Percentiles rank a stretch among this genome's conserved stretches.
phyloP scores from a whole-genome alignment of 2,888 invertebrate genomes.

The Alloplasta piceator region DNA sequence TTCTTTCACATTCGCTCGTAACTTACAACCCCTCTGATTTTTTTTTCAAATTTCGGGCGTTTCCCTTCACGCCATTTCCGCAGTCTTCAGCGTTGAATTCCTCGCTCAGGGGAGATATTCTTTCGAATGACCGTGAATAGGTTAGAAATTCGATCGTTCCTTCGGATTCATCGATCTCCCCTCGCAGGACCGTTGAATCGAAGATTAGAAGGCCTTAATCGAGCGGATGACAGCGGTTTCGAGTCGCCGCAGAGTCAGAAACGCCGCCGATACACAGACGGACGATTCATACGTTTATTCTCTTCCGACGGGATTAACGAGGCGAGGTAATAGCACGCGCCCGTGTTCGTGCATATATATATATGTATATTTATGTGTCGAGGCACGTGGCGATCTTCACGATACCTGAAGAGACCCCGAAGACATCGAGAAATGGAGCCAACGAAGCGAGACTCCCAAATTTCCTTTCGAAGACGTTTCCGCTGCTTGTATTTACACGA shows the following conservation, averaged over 20 bases:
- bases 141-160: too few species aligned
- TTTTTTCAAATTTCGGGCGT: too few species aligned
- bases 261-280: constrained; percentile 1
- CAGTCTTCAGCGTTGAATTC: too few species aligned
- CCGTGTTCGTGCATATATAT: neutral
- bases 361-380: neutral
- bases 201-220: constrained; percentile 30
- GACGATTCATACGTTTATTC: constrained; percentile 25
- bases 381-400: constrained; percentile 41
- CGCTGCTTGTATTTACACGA: too few species aligned
- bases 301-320: constrained; percentile 9
- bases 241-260: too few species aligned
- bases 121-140: too few species aligned
- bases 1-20: too few species aligned
- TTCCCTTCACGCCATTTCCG: too few species aligned
- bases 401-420: constrained; percentile 39
- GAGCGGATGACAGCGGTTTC: constrained; percentile 50
- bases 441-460: constrained; percentile 35
- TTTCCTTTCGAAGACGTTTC: neutral
- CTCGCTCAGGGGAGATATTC: too few species aligned
- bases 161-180: too few species aligned
- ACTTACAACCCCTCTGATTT: too few species aligned
- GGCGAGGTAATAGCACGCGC: neutral
- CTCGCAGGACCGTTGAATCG: constrained; percentile 11
- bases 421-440: constrained; percentile 28